A percentile compares a stretch with the other conserved stretches of the same genome.
Conservation (phyloP, 2,797 vertebrate genomes). For the Picus viridis region DNA sequence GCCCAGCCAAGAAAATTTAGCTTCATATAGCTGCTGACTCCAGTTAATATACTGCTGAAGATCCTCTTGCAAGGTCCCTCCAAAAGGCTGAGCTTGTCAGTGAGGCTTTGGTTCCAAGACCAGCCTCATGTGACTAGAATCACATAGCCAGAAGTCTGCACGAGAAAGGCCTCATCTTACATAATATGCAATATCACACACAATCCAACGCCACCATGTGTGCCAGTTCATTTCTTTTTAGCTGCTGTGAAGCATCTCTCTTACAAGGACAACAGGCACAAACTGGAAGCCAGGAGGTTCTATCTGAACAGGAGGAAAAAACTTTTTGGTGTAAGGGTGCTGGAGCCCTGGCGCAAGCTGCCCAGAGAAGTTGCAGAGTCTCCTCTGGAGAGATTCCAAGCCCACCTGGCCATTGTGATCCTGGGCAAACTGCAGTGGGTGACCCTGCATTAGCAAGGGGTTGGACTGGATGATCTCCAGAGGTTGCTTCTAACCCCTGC, state of each 20-base stretch:
- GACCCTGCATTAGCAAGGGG: background rate
- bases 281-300: too few relatives aligned
- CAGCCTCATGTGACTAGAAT: background rate
- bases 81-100: background rate
- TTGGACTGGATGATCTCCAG: background rate
- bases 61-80: background rate
- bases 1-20: background rate
- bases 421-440: background rate
- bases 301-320: too few relatives aligned
- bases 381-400: too few relatives aligned
- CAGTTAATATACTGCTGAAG: background rate
- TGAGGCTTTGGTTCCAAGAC: background rate
- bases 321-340: too few relatives aligned
- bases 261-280: too few relatives aligned
- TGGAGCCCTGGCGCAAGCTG: too few relatives aligned
- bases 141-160: background rate
- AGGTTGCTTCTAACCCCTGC: background rate
- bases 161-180: fast-evolving
- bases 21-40: background rate
- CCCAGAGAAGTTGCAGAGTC: too few relatives aligned
- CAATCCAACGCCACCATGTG: fast-evolving
- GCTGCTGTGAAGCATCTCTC: fast-evolving
- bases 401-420: background rate
- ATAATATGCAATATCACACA: fast-evolving
- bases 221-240: background rate